These are phyloP conservation scores for Podarcis siculus DNA, from an alignment of 2,797 vertebrate genomes.

Conservation along the genomic window DNA sequence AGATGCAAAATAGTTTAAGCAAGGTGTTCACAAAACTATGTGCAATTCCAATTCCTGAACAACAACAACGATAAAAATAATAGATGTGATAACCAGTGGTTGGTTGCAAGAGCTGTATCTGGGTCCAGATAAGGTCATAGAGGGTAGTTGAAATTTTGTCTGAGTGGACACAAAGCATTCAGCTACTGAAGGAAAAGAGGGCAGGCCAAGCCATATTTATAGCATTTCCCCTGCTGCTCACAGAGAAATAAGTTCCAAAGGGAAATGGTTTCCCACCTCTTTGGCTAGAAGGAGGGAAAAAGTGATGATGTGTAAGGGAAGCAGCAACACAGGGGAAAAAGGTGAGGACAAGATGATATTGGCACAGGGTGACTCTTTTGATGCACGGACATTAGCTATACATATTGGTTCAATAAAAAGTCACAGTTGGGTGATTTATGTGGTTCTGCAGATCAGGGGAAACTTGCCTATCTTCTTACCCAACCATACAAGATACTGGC, in stretches of 20 bases:
- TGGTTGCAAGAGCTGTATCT: constrained; percentile 36
- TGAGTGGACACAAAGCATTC: constrained; percentile 15
- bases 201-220: constrained; percentile 47
- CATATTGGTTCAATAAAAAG: background rate
- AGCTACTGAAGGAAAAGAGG: constrained; percentile 41
- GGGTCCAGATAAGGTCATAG: constrained; percentile 41
- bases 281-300: background rate
- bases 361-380: constrained; percentile 22
- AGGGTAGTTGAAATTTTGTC: constrained; percentile 42
- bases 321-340: constrained; percentile 17
- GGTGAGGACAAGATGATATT: constrained; percentile 34
- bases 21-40: constrained; percentile 12
- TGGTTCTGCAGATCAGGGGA: background rate
- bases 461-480: background rate
- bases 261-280: constrained; percentile 46
- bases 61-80: background rate
- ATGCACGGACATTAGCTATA: constrained; percentile 44
- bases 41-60: background rate
- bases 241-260: constrained; percentile 37
- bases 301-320: constrained; percentile 33
- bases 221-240: constrained; percentile 50
- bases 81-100: background rate
- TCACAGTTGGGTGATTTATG: constrained; percentile 19
- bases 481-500: background rate
- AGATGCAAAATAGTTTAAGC: background rate